Percentiles rank a stretch among this genome's conserved stretches.
Evolutionary conservation across 92 coral and sea anemone genomes (phyloP).

Genomic region (Phenganax stokvisi): DNA sequence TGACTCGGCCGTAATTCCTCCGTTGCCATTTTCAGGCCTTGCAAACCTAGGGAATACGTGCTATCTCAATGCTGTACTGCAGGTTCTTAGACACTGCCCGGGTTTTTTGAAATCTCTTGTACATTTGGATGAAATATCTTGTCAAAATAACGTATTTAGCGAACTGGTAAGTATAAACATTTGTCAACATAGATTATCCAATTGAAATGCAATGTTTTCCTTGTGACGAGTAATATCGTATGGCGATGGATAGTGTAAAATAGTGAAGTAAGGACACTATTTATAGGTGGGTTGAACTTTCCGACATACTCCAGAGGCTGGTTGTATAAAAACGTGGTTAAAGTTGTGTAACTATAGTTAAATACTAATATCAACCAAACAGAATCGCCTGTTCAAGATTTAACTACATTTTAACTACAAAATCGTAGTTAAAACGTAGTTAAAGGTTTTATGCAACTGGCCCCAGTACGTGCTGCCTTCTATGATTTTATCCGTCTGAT

Average conservation of each 20-base stretch:
- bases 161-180: background rate
- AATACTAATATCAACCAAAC: too few species aligned
- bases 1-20: constrained; percentile 35
- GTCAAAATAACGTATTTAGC: constrained; percentile 2
- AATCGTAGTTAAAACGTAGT: too few species aligned
- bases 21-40: constrained; percentile 71
- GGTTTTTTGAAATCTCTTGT: constrained; percentile 62
- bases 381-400: too few species aligned
- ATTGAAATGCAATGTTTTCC: background rate
- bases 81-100: constrained; percentile 84
- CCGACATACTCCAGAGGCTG: too few species aligned
- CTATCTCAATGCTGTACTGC: constrained; percentile 92
- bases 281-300: too few species aligned
- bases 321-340: too few species aligned
- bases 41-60: constrained; percentile 77
- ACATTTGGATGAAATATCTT: constrained; percentile 43
- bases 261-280: background rate
- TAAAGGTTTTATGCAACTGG: too few species aligned
- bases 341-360: too few species aligned
- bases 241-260: background rate
- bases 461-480: too few species aligned
- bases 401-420: too few species aligned
- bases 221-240: background rate
- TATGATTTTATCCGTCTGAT: too few species aligned
- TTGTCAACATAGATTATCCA: too few species aligned